Conservation (phyloP, 2,888 invertebrate genomes). For the Pediacus dermestoides region DNA sequence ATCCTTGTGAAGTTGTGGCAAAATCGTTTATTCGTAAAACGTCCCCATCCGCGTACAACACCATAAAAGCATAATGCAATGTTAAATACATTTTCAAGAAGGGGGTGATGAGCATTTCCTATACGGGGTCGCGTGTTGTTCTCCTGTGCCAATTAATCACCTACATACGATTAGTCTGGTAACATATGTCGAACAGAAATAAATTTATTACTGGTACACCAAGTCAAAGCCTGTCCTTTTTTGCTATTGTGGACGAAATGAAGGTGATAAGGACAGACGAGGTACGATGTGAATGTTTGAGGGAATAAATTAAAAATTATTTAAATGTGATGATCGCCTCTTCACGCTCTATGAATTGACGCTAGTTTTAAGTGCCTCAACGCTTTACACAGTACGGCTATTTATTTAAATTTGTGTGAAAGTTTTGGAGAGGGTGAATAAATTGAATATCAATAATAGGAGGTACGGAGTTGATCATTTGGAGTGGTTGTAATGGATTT, state of each 20-base stretch:
- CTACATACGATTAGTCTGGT: constrained; percentile 33
- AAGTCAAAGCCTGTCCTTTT: no score
- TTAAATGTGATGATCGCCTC: constrained; percentile 43
- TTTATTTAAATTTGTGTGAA: constrained; percentile 41
- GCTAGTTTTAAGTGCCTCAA: constrained; percentile 31
- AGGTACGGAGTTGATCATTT: no score
- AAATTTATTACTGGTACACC: no score
- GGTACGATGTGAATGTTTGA: no score
- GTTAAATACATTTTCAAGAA: constrained; percentile 21
- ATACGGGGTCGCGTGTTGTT: constrained; percentile 34
- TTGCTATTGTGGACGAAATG: no score
- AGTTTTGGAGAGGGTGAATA: constrained; percentile 39
- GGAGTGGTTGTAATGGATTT: no score
- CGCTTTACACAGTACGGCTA: constrained; percentile 31
- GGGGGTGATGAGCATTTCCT: constrained; percentile 28
- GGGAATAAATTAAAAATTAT: constrained; percentile 40
- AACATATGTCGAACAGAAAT: constrained; percentile 39
- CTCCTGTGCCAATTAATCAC: constrained; percentile 34
- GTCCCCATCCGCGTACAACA: constrained; percentile 14
- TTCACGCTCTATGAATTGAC: constrained; percentile 34
- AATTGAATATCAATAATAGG: constrained; percentile 25
- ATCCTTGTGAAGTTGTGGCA: constrained; percentile 16
- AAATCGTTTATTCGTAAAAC: constrained; percentile 14
- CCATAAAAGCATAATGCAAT: constrained; percentile 17
- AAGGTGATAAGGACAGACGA: no score